Percentiles rank a stretch among this genome's conserved stretches.
Conservation (phyloP, 2,888 invertebrate genomes). For the Ditula angustiorana region DNA sequence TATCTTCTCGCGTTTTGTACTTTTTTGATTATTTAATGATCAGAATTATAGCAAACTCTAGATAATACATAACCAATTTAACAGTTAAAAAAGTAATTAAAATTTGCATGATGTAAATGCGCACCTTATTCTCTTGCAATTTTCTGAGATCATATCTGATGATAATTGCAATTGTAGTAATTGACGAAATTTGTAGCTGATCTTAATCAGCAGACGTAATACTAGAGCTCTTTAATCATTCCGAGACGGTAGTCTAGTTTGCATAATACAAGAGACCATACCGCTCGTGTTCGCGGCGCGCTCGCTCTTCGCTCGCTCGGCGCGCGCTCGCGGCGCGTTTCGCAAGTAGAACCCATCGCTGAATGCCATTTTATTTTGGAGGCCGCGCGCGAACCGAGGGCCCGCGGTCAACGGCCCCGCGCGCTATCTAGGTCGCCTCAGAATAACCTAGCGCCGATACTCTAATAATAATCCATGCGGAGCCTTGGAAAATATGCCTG, state of each 20-base stretch:
- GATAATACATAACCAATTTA: neutral
- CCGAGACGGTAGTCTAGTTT: slow-evolving; percentile 8
- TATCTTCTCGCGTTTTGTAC: too few relatives aligned
- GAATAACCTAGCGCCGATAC: slow-evolving; percentile 85
- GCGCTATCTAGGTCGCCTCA: slow-evolving; percentile 83
- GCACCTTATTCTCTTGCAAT: neutral
- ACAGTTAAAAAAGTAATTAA: neutral
- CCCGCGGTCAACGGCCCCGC: slow-evolving; percentile 84
- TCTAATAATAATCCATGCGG: slow-evolving; percentile 81
- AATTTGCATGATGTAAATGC: neutral
- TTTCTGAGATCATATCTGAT: slow-evolving; percentile 1
- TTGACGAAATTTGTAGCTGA: slow-evolving; percentile 4
- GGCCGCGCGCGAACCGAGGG: slow-evolving; percentile 81
- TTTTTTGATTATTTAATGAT: too few relatives aligned
- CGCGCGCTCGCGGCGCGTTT: slow-evolving; percentile 64
- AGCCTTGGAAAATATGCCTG: slow-evolving; percentile 73
- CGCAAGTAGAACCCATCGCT: slow-evolving; percentile 84
- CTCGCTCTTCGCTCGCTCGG: neutral
- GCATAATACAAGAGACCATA: slow-evolving; percentile 20
- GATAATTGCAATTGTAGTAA: slow-evolving; percentile 11
- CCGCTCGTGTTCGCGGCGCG: slow-evolving; percentile 6
- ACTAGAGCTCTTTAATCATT: slow-evolving; percentile 14
- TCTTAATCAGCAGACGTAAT: slow-evolving; percentile 29
- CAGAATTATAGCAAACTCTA: neutral
- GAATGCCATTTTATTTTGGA: slow-evolving; percentile 85